Percentiles rank a stretch among this genome's conserved stretches.
Conservation (phyloP, 2,113 vertebrate species). For the Amphiprion ocellaris region DNA sequence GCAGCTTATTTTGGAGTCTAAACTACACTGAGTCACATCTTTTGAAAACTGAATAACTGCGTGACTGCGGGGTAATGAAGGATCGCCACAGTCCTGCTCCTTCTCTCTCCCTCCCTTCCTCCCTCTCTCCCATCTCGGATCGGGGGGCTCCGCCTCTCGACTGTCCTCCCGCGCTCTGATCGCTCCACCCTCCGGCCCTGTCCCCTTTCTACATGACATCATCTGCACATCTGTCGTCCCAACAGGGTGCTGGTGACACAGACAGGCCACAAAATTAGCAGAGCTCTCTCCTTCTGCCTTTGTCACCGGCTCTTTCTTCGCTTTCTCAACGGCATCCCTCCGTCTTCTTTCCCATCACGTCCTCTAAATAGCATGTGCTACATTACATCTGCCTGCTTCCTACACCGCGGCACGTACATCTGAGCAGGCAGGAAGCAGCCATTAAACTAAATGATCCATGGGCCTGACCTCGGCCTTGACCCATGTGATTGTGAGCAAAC, state of each 20-base stretch:
- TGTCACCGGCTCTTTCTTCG: slow-evolving; percentile 31
- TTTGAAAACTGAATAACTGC: slow-evolving; percentile 59
- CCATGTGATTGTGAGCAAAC: slow-evolving; percentile 83
- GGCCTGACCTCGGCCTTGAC: slow-evolving; percentile 75
- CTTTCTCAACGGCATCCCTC: slow-evolving; percentile 15
- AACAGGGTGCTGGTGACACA: slow-evolving; percentile 82
- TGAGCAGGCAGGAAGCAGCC: slow-evolving; percentile 74
- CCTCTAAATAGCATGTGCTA: slow-evolving; percentile 48
- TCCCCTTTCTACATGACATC: slow-evolving; percentile 85
- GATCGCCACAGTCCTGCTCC: slow-evolving; percentile 51
- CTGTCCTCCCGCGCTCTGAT: slow-evolving; percentile 76
- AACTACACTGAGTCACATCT: slow-evolving; percentile 34
- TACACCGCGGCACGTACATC: slow-evolving; percentile 61
- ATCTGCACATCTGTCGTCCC: slow-evolving; percentile 86
- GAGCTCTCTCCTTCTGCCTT: slow-evolving; percentile 62
- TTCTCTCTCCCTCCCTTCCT: not conserved
- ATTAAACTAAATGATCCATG: slow-evolving; percentile 81
- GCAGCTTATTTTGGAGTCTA: slow-evolving; percentile 23
- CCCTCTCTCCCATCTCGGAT: slow-evolving; percentile 33
- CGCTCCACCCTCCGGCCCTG: slow-evolving; percentile 73
- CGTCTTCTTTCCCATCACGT: slow-evolving; percentile 11
- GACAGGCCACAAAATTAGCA: slow-evolving; percentile 78
- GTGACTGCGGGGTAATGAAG: slow-evolving; percentile 54
- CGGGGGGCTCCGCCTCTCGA: slow-evolving; percentile 67
- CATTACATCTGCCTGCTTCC: slow-evolving; percentile 44